A percentile compares a stretch with the other conserved stretches of the same genome.
phyloP scores from a whole-genome alignment of 2,113 vertebrate genomes.

The Pachycephala philippinensis region DNA sequence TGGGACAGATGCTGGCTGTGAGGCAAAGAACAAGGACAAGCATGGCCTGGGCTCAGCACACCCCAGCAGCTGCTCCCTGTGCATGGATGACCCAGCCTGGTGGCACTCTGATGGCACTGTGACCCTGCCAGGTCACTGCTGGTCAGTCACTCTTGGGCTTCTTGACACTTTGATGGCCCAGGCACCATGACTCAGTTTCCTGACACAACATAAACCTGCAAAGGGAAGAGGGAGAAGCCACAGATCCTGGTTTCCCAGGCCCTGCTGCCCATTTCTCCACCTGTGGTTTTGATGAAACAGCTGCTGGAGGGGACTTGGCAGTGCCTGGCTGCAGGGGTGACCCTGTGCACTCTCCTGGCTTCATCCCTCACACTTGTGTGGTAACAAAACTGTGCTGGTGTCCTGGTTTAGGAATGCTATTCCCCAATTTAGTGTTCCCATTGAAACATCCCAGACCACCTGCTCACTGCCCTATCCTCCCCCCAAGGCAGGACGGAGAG shows the following conservation, averaged over 20 bases:
- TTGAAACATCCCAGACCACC: neutral
- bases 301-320: neutral
- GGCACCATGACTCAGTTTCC: neutral
- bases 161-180: neutral
- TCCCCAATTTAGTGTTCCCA: neutral
- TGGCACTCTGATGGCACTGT: neutral
- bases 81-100: neutral
- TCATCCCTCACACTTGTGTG: neutral
- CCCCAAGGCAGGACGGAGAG: neutral
- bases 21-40: neutral
- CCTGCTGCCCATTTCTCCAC: neutral
- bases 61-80: neutral
- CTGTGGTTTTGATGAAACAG: fast-evolving
- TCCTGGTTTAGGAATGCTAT: neutral
- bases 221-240: neutral
- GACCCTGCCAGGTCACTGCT: neutral
- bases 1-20: neutral
- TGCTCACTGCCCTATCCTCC: neutral
- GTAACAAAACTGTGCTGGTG: neutral
- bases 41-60: neutral
- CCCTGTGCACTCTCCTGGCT: neutral
- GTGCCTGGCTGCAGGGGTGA: neutral
- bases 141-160: neutral
- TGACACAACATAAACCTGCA: neutral
- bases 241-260: neutral